A percentile compares a stretch with the other conserved stretches of the same genome.
phyloP scores from a whole-genome alignment of 2,797 vertebrate genomes.

The Eulemur mongoz region DNA sequence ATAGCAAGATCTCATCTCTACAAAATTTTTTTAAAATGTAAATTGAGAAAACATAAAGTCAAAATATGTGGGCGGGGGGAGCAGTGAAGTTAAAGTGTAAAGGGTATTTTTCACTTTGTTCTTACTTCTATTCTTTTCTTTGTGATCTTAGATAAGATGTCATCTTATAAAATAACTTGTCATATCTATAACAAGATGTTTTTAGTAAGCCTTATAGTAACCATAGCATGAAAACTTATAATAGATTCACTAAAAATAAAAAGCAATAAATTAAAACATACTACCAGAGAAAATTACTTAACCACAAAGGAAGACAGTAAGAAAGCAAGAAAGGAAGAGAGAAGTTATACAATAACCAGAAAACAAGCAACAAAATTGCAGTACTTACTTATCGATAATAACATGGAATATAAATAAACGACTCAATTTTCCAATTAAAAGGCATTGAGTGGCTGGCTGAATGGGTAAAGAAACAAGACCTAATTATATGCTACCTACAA shows the following conservation, averaged over 20 bases:
- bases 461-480: neutral
- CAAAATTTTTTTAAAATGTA: too few species aligned
- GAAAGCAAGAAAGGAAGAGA: neutral
- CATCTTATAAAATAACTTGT: neutral
- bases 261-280: too few species aligned
- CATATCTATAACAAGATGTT: neutral
- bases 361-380: too few species aligned
- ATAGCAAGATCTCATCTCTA: too few species aligned
- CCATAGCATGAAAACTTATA: neutral
- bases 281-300: neutral
- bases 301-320: neutral
- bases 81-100: neutral
- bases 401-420: neutral
- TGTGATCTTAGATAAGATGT: neutral
- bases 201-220: neutral
- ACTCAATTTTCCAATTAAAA: neutral
- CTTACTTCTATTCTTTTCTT: neutral
- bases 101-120: neutral
- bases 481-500: neutral
- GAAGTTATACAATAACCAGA: neutral
- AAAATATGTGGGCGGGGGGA: neutral
- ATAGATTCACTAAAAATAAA: neutral
- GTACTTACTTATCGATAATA: too few species aligned
- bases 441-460: neutral
- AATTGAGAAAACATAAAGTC: neutral